Percentiles rank a stretch among this genome's conserved stretches.
Evolutionary conservation across 2,888 invertebrate species (phyloP).

Genomic region (Mellilla xanthometata): DNA sequence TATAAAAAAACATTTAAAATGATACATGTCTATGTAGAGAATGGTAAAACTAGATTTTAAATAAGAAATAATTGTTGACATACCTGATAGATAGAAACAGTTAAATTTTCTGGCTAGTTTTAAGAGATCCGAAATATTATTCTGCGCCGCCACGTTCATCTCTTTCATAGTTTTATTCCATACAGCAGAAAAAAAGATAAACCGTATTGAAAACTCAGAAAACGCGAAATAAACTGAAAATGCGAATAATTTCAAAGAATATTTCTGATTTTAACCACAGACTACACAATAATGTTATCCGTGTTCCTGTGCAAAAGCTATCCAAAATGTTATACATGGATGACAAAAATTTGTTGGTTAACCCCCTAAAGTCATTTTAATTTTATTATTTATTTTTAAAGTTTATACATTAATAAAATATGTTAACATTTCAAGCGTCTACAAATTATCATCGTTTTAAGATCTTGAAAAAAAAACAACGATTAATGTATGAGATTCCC

Average conservation of each 20-base stretch:
- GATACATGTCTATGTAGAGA: too few relatives aligned
- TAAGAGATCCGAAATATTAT: constrained; percentile 82
- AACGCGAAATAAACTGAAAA: constrained; percentile 19
- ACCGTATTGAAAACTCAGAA: constrained; percentile 14
- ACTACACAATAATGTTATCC: background rate
- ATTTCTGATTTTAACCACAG: constrained; percentile 16
- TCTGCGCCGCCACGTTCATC: constrained; percentile 71
- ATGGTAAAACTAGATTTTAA: background rate
- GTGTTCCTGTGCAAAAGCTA: too few relatives aligned
- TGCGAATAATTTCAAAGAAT: constrained; percentile 24
- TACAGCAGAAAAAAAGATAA: constrained; percentile 31
- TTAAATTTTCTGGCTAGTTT: constrained; percentile 94
- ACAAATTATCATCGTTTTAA: too few relatives aligned
- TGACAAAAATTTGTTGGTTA: too few relatives aligned
- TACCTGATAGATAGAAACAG: constrained; percentile 94
- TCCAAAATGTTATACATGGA: too few relatives aligned
- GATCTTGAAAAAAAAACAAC: too few relatives aligned
- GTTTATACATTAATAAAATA: too few relatives aligned
- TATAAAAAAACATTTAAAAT: constrained; percentile 43
- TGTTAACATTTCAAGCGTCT: too few relatives aligned
- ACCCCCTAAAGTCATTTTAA: too few relatives aligned
- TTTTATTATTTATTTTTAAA: too few relatives aligned
- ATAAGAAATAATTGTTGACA: constrained; percentile 26
- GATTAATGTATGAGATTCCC: too few relatives aligned
- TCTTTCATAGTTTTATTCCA: constrained; percentile 72